Base-by-base conservation (phyloP, 2,113 vertebrate species). In the Atractosteus spatula region DNA sequence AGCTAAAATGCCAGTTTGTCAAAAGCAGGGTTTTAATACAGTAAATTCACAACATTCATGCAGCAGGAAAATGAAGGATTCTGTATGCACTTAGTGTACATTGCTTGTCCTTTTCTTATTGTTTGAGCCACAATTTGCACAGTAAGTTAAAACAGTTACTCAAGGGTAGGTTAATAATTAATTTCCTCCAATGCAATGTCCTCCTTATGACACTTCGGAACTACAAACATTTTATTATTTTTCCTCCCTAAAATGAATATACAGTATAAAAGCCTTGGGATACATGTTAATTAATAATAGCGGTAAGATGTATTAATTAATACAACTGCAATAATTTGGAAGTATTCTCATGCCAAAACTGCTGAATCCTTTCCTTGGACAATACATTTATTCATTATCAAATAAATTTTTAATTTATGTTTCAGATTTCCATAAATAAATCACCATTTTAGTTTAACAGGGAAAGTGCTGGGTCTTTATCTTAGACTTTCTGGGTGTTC, bases 81-180 rank as follows among this genome's bases (percentile, higher is more conserved):
- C 44, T 67, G 8, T 41, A 47, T 45, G 44, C 64, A 66, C 62
- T 57, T 74, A 70, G 59, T 74, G 66, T 67, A 51, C n/a, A 55
- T 11, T 41, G 8, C 13, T 12, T 17, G 55, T 66, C 13, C 47
- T 68, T 11, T 8, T 3, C 76, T 69, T 17, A 71, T 51, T 41
- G 71, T 56, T 55, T 56, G 44, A 14, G 47, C 14, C 57, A 43
- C 16, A 70, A 70, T 14, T 59, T 61, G 71, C 41, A 57, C 66
- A 69, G 45, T 55, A 63, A 62, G 65, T 71, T 70, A 76, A 65
- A 75, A 67, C 44, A 71, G 62, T 56, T 41, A 61, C 68, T 77
- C 41, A 71, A 54, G 56, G 73, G 73, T 61, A 57, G n/a, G 72
- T 77, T 68, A 79, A 81, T 81, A 68, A 81, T 79, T 82, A 59